A percentile compares a stretch with the other conserved stretches of the same genome.
Evolutionary conservation across 2,797 vertebrate species (phyloP).

Genomic region (Sebastes oblongus): DNA sequence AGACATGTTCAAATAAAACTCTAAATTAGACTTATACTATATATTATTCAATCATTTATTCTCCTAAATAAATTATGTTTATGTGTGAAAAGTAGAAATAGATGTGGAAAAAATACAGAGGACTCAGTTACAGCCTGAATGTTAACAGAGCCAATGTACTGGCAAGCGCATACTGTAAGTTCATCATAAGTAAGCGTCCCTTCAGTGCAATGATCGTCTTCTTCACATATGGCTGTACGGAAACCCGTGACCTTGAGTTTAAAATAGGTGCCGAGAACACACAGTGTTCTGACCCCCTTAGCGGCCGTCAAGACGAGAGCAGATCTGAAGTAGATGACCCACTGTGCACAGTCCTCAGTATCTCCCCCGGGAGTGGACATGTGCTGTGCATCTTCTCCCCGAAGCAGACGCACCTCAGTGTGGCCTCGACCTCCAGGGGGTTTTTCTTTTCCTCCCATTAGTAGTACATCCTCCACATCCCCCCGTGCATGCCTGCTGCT

Average conservation of each 20-base stretch:
- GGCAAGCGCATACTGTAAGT: background rate
- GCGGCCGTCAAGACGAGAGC: constrained; percentile 31
- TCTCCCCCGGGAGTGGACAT: constrained; percentile 51
- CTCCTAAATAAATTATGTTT: background rate
- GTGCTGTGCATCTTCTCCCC: constrained; percentile 23
- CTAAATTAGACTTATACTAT: background rate
- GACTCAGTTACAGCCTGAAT: background rate
- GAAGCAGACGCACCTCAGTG: constrained; percentile 41
- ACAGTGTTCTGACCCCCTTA: constrained; percentile 36
- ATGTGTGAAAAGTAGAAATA: background rate
- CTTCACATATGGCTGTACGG: background rate
- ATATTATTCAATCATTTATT: background rate
- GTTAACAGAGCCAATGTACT: background rate
- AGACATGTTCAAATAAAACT: background rate
- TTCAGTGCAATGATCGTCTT: background rate
- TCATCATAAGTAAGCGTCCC: background rate
- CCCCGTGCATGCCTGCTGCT: background rate
- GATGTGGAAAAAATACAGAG: background rate
- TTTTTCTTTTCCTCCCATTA: background rate
- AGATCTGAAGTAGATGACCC: constrained; percentile 46
- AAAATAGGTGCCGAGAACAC: constrained; percentile 47
- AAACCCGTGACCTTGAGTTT: constrained; percentile 33
- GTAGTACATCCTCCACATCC: background rate
- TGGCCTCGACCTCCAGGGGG: constrained; percentile 1
- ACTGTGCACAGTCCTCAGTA: constrained; percentile 58